A percentile compares a stretch with the other conserved stretches of the same genome.
Conservation (phyloP, 2,888 invertebrate species). For the Chloroclystis v-ata region DNA sequence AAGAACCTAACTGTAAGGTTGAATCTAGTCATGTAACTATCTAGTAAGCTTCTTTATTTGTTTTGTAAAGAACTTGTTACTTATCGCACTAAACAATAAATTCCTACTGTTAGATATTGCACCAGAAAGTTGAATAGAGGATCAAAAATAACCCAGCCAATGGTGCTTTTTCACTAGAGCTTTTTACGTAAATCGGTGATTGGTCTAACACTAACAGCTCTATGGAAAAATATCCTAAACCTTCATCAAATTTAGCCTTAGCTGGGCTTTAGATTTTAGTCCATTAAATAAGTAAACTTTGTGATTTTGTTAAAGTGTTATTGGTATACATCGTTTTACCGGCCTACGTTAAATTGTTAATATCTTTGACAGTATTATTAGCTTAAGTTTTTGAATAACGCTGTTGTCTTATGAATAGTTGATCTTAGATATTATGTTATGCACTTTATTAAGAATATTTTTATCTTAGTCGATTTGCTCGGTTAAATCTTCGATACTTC, state of each 20-base stretch:
- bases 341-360: slow-evolving; percentile 30
- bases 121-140: not conserved
- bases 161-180: too few species aligned
- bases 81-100: slow-evolving; percentile 12
- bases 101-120: not conserved
- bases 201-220: too few species aligned
- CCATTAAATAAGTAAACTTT: not conserved
- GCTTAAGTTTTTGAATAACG: slow-evolving; percentile 35
- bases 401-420: slow-evolving; percentile 54
- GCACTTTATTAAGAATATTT: slow-evolving; percentile 28
- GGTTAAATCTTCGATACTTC: slow-evolving; percentile 1
- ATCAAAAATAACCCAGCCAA: too few species aligned
- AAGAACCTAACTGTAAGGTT: not conserved
- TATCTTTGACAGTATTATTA: slow-evolving; percentile 27
- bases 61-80: slow-evolving; percentile 23
- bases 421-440: slow-evolving; percentile 45
- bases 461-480: slow-evolving; percentile 15
- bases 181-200: too few species aligned
- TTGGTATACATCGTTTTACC: slow-evolving; percentile 6
- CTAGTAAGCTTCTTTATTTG: slow-evolving; percentile 3
- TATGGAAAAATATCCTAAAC: too few species aligned
- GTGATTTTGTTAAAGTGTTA: not conserved
- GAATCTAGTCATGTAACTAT: slow-evolving; percentile 7
- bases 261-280: too few species aligned
- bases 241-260: too few species aligned